Conservation (phyloP, 2,888 invertebrate species). For the Papilio protenor region DNA sequence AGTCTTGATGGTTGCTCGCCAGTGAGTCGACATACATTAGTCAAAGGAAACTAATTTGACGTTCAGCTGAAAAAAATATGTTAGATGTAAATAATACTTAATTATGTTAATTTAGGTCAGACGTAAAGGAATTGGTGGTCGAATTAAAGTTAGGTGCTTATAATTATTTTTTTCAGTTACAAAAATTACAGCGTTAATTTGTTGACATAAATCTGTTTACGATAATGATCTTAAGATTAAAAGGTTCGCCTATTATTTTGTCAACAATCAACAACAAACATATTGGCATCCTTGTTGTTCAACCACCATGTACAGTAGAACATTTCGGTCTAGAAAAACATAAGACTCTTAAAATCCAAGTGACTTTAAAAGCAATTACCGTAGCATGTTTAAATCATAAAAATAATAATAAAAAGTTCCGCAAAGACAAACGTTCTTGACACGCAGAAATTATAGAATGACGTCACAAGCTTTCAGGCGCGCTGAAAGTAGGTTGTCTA, state of each 20-base stretch:
- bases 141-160: not conserved
- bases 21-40: constrained; percentile 46
- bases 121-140: not conserved
- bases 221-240: not conserved
- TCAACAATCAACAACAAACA: not conserved
- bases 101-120: constrained; percentile 19
- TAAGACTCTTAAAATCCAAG: not conserved
- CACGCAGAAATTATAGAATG: constrained; percentile 31
- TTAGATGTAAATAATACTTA: constrained; percentile 28
- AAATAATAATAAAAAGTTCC: constrained; percentile 1
- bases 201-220: not conserved
- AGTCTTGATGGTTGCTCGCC: constrained; percentile 64
- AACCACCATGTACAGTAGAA: not conserved
- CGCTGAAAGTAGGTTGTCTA: constrained; percentile 71
- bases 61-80: constrained; percentile 33
- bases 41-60: constrained; percentile 31
- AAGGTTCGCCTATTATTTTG: not conserved
- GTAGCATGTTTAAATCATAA: not conserved
- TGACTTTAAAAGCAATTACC: not conserved
- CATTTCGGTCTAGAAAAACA: not conserved
- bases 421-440: constrained; percentile 4
- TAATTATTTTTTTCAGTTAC: not conserved
- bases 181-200: not conserved
- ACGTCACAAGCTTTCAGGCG: constrained; percentile 45
- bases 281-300: not conserved